These are phyloP conservation scores for Tenodera sinensis DNA, from an alignment of 2,888 invertebrate genomes.

Conservation along the genomic window DNA sequence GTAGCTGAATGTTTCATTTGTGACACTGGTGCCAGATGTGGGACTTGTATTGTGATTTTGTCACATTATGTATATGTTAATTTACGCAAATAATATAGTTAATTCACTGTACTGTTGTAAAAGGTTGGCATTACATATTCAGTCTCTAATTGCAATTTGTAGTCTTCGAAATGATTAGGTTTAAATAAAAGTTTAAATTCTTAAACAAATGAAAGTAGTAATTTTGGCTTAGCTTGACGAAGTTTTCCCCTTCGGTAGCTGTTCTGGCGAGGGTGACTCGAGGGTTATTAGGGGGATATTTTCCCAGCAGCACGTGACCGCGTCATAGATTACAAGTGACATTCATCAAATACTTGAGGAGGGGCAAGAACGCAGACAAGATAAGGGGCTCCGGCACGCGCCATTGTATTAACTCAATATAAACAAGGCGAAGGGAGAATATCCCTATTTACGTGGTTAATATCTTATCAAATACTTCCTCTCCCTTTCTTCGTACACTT, in stretches of 20 bases:
- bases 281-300: constrained; percentile 8
- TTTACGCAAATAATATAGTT: too few species aligned
- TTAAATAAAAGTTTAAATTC: neutral
- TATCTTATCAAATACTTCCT: constrained; percentile 4
- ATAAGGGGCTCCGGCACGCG: neutral
- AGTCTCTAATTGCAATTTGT: too few species aligned
- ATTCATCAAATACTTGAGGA: neutral
- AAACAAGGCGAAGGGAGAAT: neutral
- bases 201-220: neutral
- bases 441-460: neutral
- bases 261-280: neutral
- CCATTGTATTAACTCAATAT: constrained; percentile 1
- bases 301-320: constrained; percentile 2
- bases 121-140: too few species aligned
- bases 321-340: neutral
- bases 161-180: too few species aligned
- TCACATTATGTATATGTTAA: too few species aligned
- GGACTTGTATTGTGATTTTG: too few species aligned
- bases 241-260: neutral
- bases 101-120: too few species aligned
- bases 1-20: too few species aligned
- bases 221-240: neutral
- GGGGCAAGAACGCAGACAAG: neutral
- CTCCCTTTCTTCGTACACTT: neutral
- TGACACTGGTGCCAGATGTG: too few species aligned